A percentile compares a stretch with the other conserved stretches of the same genome.
These are phyloP conservation scores for Brienomyrus longianalis DNA, from an alignment of 2,113 vertebrate species.

Conservation along the genomic window DNA sequence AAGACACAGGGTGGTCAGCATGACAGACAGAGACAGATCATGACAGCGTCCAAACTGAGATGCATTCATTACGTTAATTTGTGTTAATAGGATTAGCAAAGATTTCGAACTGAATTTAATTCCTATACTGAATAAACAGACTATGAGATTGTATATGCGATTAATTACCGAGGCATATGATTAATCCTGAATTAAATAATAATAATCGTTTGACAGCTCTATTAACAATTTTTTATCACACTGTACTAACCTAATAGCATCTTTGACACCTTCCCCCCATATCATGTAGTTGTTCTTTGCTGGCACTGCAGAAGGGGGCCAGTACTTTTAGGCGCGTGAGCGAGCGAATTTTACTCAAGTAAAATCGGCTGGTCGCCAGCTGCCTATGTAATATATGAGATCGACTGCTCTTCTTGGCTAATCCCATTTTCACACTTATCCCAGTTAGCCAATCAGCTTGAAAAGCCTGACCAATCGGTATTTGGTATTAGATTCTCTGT, in stretches of 20 bases:
- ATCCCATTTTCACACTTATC: neutral
- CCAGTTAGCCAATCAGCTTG: neutral
- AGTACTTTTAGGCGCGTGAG: neutral
- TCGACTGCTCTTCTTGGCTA: neutral
- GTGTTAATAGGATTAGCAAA: neutral
- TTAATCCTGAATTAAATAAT: neutral
- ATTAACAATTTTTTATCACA: neutral
- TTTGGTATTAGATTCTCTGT: neutral
- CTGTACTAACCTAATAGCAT: neutral
- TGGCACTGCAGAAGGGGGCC: neutral
- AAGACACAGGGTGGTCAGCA: too few relatives aligned
- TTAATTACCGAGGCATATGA: neutral
- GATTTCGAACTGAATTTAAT: neutral
- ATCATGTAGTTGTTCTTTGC: neutral
- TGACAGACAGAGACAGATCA: neutral
- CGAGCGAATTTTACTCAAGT: neutral
- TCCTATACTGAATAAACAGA: neutral
- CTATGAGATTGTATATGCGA: neutral
- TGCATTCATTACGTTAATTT: neutral
- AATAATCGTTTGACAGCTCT: neutral
- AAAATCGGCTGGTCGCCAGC: neutral
- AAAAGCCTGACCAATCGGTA: neutral
- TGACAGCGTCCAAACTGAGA: neutral
- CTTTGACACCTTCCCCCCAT: neutral
- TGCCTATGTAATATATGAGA: neutral